Conservation (phyloP, 64 coral and sea anemone genomes). For the Acropora tenuis region DNA sequence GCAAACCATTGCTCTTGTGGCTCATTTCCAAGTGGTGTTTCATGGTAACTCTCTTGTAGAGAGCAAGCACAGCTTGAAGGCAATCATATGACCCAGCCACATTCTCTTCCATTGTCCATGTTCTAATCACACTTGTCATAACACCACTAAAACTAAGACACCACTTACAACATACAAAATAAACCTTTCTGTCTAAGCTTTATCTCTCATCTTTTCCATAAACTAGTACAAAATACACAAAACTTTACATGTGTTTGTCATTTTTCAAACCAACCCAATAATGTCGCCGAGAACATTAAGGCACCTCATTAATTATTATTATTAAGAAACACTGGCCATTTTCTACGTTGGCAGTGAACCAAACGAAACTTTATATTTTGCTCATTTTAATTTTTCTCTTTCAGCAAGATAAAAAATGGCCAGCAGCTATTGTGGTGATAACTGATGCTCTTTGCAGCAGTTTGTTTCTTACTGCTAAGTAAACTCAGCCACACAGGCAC, state of each 20-base stretch:
- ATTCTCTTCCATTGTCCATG: conserved; percentile 25
- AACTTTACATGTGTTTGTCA: neutral
- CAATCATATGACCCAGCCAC: conserved; percentile 28
- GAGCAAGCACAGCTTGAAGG: conserved; percentile 43
- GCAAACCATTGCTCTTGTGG: neutral
- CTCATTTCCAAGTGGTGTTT: neutral
- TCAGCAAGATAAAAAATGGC: too few relatives aligned
- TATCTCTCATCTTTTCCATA: neutral
- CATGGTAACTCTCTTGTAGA: neutral
- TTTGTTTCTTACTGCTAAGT: too few relatives aligned
- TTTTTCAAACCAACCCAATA: too few relatives aligned
- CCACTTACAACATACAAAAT: neutral
- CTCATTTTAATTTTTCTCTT: too few relatives aligned
- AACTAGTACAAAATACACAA: neutral
- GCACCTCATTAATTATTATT: too few relatives aligned
- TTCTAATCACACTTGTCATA: neutral
- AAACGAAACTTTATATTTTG: too few relatives aligned
- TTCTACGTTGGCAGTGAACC: too few relatives aligned
- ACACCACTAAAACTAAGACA: neutral
- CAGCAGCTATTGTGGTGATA: too few relatives aligned
- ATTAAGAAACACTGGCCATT: too few relatives aligned
- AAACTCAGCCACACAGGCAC: too few relatives aligned
- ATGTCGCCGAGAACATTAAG: too few relatives aligned
- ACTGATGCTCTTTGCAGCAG: too few relatives aligned
- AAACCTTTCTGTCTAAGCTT: neutral